Percentiles rank a stretch among this genome's conserved stretches.
These are phyloP conservation scores for Meiosimyza platycephala DNA, from an alignment of 2,888 invertebrate species.

Conservation along the genomic window DNA sequence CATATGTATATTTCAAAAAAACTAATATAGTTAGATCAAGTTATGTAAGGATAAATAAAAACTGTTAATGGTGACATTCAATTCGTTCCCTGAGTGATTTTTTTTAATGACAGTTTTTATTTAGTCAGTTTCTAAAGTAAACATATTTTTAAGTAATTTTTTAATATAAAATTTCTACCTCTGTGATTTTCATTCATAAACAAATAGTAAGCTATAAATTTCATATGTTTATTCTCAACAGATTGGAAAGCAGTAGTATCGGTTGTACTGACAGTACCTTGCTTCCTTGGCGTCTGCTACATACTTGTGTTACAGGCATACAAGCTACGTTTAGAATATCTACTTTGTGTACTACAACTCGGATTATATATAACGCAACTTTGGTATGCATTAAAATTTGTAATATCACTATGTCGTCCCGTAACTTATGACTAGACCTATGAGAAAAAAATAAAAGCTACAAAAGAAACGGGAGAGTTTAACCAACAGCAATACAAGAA, in stretches of 20 bases:
- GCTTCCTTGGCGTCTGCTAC: slow-evolving; percentile 85
- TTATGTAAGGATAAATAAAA: no score
- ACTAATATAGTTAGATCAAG: no score
- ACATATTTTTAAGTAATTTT: no score
- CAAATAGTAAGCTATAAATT: slow-evolving; percentile 30
- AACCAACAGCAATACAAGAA: slow-evolving; percentile 20
- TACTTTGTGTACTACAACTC: slow-evolving; percentile 87
- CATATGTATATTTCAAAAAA: no score
- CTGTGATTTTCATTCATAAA: no score
- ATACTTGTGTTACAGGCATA: slow-evolving; percentile 90
- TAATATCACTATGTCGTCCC: slow-evolving; percentile 73
- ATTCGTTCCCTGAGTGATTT: no score
- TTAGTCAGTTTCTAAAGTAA: no score
- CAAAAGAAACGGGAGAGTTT: slow-evolving; percentile 25
- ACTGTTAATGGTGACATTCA: no score
- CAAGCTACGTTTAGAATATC: slow-evolving; percentile 87
- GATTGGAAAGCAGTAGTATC: slow-evolving; percentile 85
- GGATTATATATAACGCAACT: slow-evolving; percentile 77
- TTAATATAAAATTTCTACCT: no score
- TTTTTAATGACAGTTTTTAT: no score
- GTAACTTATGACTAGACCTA: slow-evolving; percentile 69
- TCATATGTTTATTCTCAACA: slow-evolving; percentile 59
- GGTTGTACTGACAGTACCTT: slow-evolving; percentile 84
- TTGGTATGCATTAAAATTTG: slow-evolving; percentile 74
- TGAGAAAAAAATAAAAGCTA: slow-evolving; percentile 25